phyloP scores from a whole-genome alignment of 1,140 invertebrate species.

The Gyrodactylus salaris region DNA sequence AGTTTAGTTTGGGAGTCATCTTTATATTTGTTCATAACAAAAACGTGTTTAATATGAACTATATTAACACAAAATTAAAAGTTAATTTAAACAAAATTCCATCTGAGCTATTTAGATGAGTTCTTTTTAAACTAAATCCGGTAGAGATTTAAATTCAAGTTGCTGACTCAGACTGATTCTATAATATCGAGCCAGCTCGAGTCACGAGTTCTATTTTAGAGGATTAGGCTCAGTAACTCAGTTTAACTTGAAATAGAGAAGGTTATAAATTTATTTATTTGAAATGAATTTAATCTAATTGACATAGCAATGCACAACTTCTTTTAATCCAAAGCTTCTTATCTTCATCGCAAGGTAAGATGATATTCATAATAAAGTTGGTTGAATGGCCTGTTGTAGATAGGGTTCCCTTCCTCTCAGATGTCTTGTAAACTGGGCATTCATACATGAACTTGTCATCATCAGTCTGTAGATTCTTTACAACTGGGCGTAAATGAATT shows the following conservation, averaged over 20 bases:
- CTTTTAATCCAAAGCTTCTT: conserved; percentile 19
- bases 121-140: no score
- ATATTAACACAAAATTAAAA: no score
- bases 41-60: conserved; percentile 1
- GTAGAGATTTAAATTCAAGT: no score
- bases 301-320: conserved; percentile 30
- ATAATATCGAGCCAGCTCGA: no score
- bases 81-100: no score
- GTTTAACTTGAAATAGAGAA: no score
- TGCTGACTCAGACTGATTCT: no score
- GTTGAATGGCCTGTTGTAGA: conserved; percentile 21
- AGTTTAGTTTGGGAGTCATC: conserved; percentile 15
- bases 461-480: conserved; percentile 15
- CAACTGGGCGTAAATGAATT: conserved; percentile 16
- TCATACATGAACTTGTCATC: conserved; percentile 24
- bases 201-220: no score
- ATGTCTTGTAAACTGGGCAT: conserved; percentile 57
- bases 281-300: no score
- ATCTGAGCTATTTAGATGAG: no score
- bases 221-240: no score
- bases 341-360: conserved; percentile 15
- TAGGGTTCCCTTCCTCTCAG: conserved; percentile 27
- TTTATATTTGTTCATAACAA: background rate
- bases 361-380: conserved; percentile 19
- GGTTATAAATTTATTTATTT: no score